Percentiles rank a stretch among this genome's conserved stretches.
phyloP scores from a whole-genome alignment of 2,113 vertebrate species.

The Glareola pratincola region DNA sequence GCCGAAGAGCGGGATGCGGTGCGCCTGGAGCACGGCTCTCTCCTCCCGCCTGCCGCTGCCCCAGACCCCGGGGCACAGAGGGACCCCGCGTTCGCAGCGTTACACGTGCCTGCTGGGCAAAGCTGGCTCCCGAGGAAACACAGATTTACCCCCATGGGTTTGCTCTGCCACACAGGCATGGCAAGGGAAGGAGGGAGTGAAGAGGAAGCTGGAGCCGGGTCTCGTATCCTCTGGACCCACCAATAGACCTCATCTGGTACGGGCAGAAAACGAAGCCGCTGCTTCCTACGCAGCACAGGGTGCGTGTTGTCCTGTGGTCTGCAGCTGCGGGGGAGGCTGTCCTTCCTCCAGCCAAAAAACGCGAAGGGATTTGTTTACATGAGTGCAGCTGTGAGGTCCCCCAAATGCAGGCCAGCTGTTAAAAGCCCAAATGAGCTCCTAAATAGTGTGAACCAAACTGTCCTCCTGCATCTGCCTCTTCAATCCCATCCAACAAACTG shows the following conservation, averaged over 20 bases:
- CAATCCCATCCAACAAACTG: neutral
- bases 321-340: neutral
- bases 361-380: neutral
- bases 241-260: neutral
- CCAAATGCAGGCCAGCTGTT: constrained; percentile 15
- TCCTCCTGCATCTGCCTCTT: neutral
- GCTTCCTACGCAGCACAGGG: neutral
- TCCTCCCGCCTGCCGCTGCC: neutral
- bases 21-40: neutral
- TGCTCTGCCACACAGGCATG: accelerated
- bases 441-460: neutral
- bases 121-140: accelerated
- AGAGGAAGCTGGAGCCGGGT: neutral
- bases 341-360: neutral
- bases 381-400: constrained; percentile 17
- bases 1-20: neutral
- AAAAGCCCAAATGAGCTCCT: neutral
- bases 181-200: accelerated
- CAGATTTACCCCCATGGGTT: no score
- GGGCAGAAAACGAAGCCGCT: neutral
- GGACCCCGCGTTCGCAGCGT: accelerated
- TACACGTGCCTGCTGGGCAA: accelerated
- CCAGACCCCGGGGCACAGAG: neutral
- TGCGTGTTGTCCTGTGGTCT: accelerated
- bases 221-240: accelerated